These are phyloP conservation scores for Ctenopoma multispine DNA, from an alignment of 2,797 vertebrate genomes.

Conservation along the genomic window DNA sequence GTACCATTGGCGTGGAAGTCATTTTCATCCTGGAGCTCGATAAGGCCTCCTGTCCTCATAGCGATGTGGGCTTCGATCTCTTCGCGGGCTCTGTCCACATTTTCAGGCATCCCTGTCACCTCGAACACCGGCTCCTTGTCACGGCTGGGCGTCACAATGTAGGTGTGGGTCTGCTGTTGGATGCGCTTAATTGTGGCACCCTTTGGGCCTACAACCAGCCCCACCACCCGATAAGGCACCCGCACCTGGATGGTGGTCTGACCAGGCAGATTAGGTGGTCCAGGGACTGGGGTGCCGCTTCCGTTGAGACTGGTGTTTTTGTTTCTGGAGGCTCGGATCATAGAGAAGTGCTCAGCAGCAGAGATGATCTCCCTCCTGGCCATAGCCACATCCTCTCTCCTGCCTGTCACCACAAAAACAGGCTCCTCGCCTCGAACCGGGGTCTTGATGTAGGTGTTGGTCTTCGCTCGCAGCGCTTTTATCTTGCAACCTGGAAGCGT, in stretches of 20 bases:
- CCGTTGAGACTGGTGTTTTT: constrained; percentile 91
- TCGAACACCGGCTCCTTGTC: constrained; percentile 98
- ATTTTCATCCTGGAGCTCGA: constrained; percentile 94
- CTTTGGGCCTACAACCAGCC: constrained; percentile 95
- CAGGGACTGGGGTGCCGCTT: constrained; percentile 85
- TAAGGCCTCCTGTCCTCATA: constrained; percentile 92
- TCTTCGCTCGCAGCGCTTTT: constrained; percentile 97
- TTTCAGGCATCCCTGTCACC: constrained; percentile 97
- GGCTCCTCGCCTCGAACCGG: constrained; percentile 97
- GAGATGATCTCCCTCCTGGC: constrained; percentile 97
- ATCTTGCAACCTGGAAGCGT: constrained; percentile 92
- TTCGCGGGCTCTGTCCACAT: constrained; percentile 94
- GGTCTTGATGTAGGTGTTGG: constrained; percentile 99
- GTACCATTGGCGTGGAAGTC: constrained; percentile 99
- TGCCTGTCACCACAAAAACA: constrained; percentile 96
- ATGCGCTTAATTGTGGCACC: constrained; percentile 97
- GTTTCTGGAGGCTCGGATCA: constrained; percentile 96
- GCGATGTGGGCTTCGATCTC: constrained; percentile 98
- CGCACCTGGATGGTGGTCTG: constrained; percentile 98
- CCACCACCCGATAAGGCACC: constrained; percentile 96
- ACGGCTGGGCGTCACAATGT: constrained; percentile 95
- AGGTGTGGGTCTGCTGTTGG: constrained; percentile 97
- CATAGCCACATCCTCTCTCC: constrained; percentile 97
- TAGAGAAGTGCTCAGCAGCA: constrained; percentile 95
- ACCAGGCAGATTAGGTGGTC: constrained; percentile 93